Evolutionary conservation across 2,888 invertebrate genomes (phyloP), one percentile per base, ranked within the genome.

Genomic region (Caenorhabditis macrosperma): DNA sequence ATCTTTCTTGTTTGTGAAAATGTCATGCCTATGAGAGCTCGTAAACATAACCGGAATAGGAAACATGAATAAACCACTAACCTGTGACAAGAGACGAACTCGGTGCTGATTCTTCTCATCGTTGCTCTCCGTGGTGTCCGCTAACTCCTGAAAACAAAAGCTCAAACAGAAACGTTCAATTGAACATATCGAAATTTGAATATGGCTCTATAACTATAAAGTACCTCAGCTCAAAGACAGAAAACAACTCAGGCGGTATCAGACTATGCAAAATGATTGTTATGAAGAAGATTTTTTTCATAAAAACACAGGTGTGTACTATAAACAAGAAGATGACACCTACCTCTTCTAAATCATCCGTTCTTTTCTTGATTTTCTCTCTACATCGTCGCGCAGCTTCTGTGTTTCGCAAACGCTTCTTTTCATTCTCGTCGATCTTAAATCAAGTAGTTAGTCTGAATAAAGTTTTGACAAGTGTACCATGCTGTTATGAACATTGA

Each of bases 301-400:
- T n/a, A 44, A 17, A n/a, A 44, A 38, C 10, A 6, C 38, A 3
- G 20, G 17, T 17, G 44, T 44, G 44, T 44, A 57, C 52, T 38
- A 35, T 20, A 64, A 64, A 26, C 35, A 50, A 26, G 26, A 26
- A 15, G 54, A 66, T 12, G n/a, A 41, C 41, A 28, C 67, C 1
- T 20, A 72, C 78, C 57, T 41, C 48, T 55, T 79, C 74, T 10
- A 79, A 35, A 10, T 68, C 68, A 2, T 69, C 64, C 1, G 69
- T 64, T 64, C 64, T 72, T 28, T 52, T 60, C 41, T 64, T 67
- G 10, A 79, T 64, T 28, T 79, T 79, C 57, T 79, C 79, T 52
- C 79, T 22, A 22, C 79, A 79, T 52, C 69, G 54, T 54, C 79
- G 54, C 1, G 79, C 79, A 9, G 79, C 79, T 64, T 74, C 79